These are phyloP conservation scores for Parascotia fuliginaria DNA, from an alignment of 2,888 invertebrate species.

Conservation along the genomic window DNA sequence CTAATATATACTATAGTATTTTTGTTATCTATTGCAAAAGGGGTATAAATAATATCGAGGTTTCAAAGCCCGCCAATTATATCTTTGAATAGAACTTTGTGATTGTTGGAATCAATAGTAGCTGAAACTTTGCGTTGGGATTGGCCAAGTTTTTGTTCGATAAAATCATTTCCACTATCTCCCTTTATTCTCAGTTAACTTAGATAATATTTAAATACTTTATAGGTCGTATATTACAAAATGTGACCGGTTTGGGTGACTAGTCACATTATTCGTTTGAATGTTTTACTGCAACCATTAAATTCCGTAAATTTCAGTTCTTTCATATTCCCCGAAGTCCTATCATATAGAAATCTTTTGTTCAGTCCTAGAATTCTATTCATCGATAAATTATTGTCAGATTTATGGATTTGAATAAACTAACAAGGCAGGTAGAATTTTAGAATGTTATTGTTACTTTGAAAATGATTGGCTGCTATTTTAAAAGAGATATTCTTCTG, in stretches of 20 bases:
- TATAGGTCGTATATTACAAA: slow-evolving; percentile 34
- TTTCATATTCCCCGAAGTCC: slow-evolving; percentile 34
- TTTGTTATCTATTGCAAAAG: not conserved
- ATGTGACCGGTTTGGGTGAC: slow-evolving; percentile 29
- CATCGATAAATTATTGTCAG: slow-evolving; percentile 32
- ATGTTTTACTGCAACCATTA: slow-evolving; percentile 35
- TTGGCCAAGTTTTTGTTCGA: slow-evolving; percentile 28
- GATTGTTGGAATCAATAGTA: slow-evolving; percentile 29
- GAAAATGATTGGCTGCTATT: not conserved
- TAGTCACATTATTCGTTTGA: slow-evolving; percentile 38
- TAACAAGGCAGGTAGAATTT: slow-evolving; percentile 13
- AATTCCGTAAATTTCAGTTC: slow-evolving; percentile 32
- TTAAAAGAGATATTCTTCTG: too few relatives aligned
- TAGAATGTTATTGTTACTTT: slow-evolving; percentile 8
- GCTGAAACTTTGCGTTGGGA: slow-evolving; percentile 22
- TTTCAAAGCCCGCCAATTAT: slow-evolving; percentile 11
- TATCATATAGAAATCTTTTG: slow-evolving; percentile 34
- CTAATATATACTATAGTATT: not conserved
- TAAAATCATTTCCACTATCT: slow-evolving; percentile 38
- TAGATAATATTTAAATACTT: slow-evolving; percentile 33
- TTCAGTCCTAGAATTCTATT: slow-evolving; percentile 32
- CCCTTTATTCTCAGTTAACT: slow-evolving; percentile 22
- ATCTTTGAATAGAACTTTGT: slow-evolving; percentile 14
- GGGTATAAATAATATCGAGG: slow-evolving; percentile 17
- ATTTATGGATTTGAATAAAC: slow-evolving; percentile 21